These are phyloP conservation scores for Brienomyrus longianalis DNA, from an alignment of 2,113 vertebrate species.

Conservation along the genomic window DNA sequence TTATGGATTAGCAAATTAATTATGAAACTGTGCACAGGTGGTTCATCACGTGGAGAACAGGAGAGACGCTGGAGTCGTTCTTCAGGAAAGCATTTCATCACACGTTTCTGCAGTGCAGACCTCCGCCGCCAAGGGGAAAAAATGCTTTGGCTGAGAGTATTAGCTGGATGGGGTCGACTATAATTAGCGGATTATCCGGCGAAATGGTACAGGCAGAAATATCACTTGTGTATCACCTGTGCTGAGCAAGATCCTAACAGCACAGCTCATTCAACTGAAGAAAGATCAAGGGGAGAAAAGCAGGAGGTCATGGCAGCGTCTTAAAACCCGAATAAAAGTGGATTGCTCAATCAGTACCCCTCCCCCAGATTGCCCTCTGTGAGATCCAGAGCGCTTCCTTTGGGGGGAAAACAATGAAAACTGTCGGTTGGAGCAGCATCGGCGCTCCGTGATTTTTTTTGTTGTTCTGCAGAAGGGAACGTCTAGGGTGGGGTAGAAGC, in stretches of 20 bases:
- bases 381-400: not conserved
- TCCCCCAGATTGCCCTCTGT: not conserved
- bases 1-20: constrained; percentile 62
- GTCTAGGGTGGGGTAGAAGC: not conserved
- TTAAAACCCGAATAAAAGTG: not conserved
- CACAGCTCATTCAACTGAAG: not conserved
- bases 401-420: not conserved
- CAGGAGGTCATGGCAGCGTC: not conserved
- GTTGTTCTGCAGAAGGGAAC: not conserved
- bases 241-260: not conserved
- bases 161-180: constrained; percentile 15
- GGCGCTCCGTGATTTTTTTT: not conserved
- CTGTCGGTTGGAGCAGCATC: not conserved
- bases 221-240: not conserved
- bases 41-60: constrained; percentile 37
- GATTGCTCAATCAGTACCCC: not conserved
- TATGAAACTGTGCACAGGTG: constrained; percentile 62
- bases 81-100: constrained; percentile 36
- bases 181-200: constrained; percentile 5
- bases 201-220: not conserved
- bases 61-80: constrained; percentile 42
- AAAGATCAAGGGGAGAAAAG: not conserved
- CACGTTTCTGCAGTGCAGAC: constrained; percentile 26
- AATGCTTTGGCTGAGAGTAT: constrained; percentile 5
- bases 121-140: constrained; percentile 17